These are phyloP conservation scores for Heterotis niloticus DNA, from an alignment of 2,113 vertebrate genomes.

Conservation along the genomic window DNA sequence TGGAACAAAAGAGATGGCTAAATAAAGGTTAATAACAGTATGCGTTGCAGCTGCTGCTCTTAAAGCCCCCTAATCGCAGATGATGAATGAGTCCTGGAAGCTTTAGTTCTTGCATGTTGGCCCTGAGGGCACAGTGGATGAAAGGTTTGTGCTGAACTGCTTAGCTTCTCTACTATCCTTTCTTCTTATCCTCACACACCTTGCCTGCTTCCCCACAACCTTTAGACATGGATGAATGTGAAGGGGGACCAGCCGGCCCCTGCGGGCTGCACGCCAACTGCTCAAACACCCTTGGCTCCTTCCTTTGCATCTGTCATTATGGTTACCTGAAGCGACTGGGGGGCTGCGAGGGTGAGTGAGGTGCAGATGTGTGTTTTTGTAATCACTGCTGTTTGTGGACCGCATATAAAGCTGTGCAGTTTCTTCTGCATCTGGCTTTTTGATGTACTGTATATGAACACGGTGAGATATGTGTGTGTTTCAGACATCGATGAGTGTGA, in stretches of 20 bases:
- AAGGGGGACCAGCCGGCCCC: slow-evolving; percentile 33
- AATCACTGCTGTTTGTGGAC: background rate
- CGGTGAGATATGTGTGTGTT: slow-evolving; percentile 19
- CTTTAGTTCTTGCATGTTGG: too few relatives aligned
- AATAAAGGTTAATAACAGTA: too few relatives aligned
- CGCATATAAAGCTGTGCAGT: background rate
- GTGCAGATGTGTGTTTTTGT: background rate
- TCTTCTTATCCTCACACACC: background rate
- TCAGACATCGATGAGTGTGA: slow-evolving; percentile 70
- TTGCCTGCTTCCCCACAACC: background rate
- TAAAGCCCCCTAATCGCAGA: too few relatives aligned
- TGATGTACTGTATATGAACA: background rate
- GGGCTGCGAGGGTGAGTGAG: slow-evolving; percentile 60
- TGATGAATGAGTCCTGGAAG: too few relatives aligned
- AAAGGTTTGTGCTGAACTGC: too few relatives aligned
- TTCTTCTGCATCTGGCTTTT: background rate
- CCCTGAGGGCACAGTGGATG: too few relatives aligned
- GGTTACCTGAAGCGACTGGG: slow-evolving; percentile 61
- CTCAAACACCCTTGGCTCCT: slow-evolving; percentile 63
- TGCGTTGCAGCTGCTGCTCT: too few relatives aligned
- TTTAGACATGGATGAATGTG: slow-evolving; percentile 68
- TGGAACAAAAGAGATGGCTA: too few relatives aligned
- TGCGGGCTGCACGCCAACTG: slow-evolving; percentile 65
- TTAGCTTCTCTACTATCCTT: background rate
- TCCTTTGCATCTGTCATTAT: slow-evolving; percentile 60